Percentiles rank a stretch among this genome's conserved stretches.
Conservation (phyloP, 37 sponge, comb jelly and placozoan genomes). For the Petrosia ficiformis region DNA sequence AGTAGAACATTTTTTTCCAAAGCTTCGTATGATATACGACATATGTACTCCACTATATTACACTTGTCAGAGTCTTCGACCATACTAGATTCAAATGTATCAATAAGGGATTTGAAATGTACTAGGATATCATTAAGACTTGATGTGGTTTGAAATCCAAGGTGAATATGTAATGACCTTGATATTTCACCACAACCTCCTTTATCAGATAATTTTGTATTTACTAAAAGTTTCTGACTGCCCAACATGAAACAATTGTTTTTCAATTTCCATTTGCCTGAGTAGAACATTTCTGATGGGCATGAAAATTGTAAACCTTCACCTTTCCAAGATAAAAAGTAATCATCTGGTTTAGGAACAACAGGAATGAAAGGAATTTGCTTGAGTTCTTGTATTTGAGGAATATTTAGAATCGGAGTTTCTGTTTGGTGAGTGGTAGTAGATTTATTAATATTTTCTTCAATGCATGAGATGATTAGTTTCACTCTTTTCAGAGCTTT, state of each 20-base stretch:
- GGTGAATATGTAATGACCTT: background rate
- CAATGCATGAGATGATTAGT: no score
- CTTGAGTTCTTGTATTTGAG: no score
- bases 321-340: slow-evolving; percentile 52
- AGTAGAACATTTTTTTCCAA: no score
- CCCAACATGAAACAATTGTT: slow-evolving; percentile 9
- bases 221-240: slow-evolving; percentile 18
- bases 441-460: no score
- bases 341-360: slow-evolving; percentile 39
- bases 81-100: background rate
- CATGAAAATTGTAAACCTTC: background rate
- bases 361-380: slow-evolving; percentile 76
- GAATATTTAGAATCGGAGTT: no score
- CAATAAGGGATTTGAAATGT: background rate
- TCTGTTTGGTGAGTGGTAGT: no score
- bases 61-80: background rate
- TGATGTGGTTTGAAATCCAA: background rate
- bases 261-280: background rate
- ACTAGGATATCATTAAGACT: background rate
- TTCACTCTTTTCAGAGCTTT: no score
- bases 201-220: background rate
- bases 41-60: background rate
- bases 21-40: background rate
- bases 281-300: background rate
- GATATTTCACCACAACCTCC: background rate